Evolutionary conservation across 2,113 vertebrate genomes (phyloP).

Genomic region (Solea solea): DNA sequence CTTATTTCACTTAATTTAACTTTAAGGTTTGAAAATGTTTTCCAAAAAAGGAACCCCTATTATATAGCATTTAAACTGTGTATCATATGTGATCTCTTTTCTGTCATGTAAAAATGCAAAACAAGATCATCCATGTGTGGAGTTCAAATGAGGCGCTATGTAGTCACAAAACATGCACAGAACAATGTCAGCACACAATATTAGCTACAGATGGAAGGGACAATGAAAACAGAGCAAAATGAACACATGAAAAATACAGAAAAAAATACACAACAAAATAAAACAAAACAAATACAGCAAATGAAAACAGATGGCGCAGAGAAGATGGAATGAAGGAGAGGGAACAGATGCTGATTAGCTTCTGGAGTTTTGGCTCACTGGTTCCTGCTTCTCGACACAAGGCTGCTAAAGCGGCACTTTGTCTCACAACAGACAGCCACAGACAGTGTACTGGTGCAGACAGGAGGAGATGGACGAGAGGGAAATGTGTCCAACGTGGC

Average conservation of each 20-base stretch:
- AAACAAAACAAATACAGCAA: constrained; percentile 5
- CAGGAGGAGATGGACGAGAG: not conserved
- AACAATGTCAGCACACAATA: not conserved
- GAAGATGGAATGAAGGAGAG: constrained; percentile 18
- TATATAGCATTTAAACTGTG: no score
- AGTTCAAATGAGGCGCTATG: constrained; percentile 14
- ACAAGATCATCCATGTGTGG: constrained; percentile 2
- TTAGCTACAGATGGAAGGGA: not conserved
- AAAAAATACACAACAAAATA: not conserved
- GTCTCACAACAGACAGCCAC: not conserved
- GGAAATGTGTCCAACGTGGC: not conserved
- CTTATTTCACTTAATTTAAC: no score
- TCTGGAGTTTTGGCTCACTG: constrained; percentile 44
- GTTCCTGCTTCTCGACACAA: constrained; percentile 38
- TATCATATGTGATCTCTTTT: no score
- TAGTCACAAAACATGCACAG: not conserved
- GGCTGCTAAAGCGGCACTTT: constrained; percentile 35
- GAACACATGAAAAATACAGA: not conserved
- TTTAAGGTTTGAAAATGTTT: no score
- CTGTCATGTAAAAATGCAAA: no score
- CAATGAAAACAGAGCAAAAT: not conserved
- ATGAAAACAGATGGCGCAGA: constrained; percentile 43
- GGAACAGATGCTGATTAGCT: constrained; percentile 60
- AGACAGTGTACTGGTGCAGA: constrained; percentile 11
- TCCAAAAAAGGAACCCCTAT: no score